Evolutionary conservation across 2,797 vertebrate species (phyloP).

Genomic region (Morus bassanus): DNA sequence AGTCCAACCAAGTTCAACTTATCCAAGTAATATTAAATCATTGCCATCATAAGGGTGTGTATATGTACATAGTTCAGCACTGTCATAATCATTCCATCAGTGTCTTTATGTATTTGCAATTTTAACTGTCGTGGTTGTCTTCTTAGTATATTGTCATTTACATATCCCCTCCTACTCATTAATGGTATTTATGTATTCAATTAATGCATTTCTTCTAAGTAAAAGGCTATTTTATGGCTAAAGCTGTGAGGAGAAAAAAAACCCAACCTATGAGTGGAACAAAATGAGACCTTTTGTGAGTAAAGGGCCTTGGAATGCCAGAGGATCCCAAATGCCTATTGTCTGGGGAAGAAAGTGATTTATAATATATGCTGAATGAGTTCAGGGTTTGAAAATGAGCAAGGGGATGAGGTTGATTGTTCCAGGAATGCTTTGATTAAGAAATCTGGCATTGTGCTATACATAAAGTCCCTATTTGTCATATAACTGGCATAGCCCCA

Average conservation of each 20-base stretch:
- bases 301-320: background rate
- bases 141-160: background rate
- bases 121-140: background rate
- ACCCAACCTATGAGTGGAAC: background rate
- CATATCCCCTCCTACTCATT: background rate
- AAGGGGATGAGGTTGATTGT: background rate
- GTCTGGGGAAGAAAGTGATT: constrained; percentile 13
- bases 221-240: background rate
- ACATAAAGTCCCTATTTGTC: background rate
- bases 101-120: background rate
- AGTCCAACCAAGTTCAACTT: background rate
- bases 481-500: background rate
- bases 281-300: background rate
- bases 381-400: background rate
- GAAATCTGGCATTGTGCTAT: background rate
- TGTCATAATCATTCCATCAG: background rate
- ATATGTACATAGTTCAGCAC: background rate
- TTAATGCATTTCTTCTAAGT: background rate
- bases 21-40: background rate
- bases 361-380: constrained; percentile 1
- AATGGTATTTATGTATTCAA: background rate
- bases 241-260: background rate
- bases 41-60: background rate
- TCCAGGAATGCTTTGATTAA: background rate
- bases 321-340: background rate